Conservation (phyloP, 1,140 invertebrate genomes). For the Zaprionus gabonicus region DNA sequence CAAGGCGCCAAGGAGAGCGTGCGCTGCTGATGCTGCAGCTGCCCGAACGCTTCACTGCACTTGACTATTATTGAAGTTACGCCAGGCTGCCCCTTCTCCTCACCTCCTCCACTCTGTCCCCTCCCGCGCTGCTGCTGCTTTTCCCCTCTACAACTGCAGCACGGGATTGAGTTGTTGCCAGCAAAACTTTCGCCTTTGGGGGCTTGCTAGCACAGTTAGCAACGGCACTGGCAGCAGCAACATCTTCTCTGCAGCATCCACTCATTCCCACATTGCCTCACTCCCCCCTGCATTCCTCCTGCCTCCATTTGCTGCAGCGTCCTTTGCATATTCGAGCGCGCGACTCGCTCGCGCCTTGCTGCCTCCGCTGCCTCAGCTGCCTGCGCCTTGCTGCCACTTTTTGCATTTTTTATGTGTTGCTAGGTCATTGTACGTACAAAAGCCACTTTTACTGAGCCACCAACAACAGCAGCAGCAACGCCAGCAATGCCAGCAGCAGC, state of each 20-base stretch:
- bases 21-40: conserved; percentile 56
- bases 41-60: conserved; percentile 77
- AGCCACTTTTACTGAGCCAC: conserved; percentile 81
- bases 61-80: conserved; percentile 82
- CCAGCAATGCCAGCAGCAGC: conserved; percentile 26
- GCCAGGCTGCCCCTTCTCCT: conserved; percentile 28
- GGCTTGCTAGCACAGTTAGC: conserved; percentile 24
- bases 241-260: conserved; percentile 24
- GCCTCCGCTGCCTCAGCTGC: conserved; percentile 23
- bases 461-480: conserved; percentile 35
- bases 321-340: conserved; percentile 79
- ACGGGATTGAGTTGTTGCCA: conserved; percentile 57
- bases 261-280: no score
- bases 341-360: conserved; percentile 48
- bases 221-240: conserved; percentile 63
- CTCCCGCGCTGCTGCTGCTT: neutral
- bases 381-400: conserved; percentile 59
- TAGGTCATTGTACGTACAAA: conserved; percentile 84
- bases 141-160: neutral
- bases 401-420: conserved; percentile 83
- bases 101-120: no score
- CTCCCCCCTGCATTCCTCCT: conserved; percentile 11
- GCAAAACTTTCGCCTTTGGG: conserved; percentile 75
- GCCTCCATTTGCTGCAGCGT: conserved; percentile 35
- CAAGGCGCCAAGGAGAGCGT: neutral